These are phyloP conservation scores for Gulo gulo DNA, from an alignment of 2,113 vertebrate genomes.

Conservation along the genomic window DNA sequence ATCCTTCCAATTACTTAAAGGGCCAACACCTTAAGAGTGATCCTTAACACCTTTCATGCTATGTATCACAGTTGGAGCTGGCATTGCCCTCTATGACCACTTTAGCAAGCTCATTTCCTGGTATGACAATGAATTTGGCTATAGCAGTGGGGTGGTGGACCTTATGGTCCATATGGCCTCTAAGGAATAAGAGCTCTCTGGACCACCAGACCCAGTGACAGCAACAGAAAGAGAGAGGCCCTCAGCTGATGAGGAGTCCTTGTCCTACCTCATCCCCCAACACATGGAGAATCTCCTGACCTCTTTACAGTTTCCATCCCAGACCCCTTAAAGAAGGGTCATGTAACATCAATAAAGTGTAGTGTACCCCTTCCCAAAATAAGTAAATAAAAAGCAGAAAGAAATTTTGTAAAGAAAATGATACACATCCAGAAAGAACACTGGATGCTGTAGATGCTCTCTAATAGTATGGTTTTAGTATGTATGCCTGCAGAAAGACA, in stretches of 20 bases:
- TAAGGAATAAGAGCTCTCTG: background rate
- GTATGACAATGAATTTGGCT: background rate
- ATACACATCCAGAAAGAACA: background rate
- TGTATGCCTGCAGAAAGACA: background rate
- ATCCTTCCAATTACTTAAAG: background rate
- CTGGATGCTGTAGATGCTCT: background rate
- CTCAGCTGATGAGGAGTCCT: background rate
- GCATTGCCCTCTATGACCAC: background rate
- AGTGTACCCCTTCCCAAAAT: background rate
- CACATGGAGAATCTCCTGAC: background rate
- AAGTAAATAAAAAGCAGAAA: conserved; percentile 8
- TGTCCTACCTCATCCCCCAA: background rate
- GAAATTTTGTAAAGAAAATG: conserved; percentile 37
- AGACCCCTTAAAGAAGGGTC: background rate
- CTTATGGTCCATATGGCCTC: background rate
- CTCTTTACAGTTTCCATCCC: background rate
- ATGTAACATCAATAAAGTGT: background rate
- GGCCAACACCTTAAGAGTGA: background rate
- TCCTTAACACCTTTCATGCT: background rate
- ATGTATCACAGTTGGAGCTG: background rate
- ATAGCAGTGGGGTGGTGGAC: background rate
- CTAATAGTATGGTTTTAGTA: background rate
- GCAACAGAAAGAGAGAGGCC: background rate
- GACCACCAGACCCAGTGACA: background rate
- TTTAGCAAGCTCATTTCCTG: background rate